phyloP scores from a whole-genome alignment of 2,113 vertebrate genomes.

The Cercopithecus mona region DNA sequence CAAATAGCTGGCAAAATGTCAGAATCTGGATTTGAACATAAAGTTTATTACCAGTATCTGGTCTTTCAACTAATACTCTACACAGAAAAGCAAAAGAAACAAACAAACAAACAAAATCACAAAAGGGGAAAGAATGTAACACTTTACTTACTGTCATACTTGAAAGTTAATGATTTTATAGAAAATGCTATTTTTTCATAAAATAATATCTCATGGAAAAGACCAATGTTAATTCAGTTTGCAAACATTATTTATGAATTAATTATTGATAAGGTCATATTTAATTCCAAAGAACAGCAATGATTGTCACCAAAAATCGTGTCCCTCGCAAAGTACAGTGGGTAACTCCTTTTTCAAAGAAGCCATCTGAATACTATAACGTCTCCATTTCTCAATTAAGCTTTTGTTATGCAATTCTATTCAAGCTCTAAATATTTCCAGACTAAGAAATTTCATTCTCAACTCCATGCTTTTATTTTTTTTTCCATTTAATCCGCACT shows the following conservation, averaged over 20 bases:
- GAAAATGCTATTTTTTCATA: neutral
- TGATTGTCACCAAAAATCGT: neutral
- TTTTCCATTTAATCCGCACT: neutral
- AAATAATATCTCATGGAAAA: neutral
- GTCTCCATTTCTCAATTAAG: neutral
- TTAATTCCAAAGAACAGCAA: neutral
- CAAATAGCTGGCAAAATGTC: neutral
- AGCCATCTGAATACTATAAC: neutral
- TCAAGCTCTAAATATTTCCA: neutral
- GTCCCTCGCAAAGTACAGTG: neutral
- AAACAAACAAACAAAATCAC: neutral
- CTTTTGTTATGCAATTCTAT: neutral
- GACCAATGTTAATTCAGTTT: neutral
- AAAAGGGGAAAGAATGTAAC: neutral
- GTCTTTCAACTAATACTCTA: neutral
- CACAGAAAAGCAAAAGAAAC: neutral
- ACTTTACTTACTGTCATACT: neutral
- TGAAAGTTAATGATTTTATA: neutral
- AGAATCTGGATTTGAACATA: neutral
- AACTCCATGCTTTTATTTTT: neutral
- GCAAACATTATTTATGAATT: neutral
- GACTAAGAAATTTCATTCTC: neutral
- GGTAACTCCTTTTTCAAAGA: fast-evolving
- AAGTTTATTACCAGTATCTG: neutral
- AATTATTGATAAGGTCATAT: neutral